phyloP scores from a whole-genome alignment of 2,113 vertebrate species.

The Seriola quinqueradiata region DNA sequence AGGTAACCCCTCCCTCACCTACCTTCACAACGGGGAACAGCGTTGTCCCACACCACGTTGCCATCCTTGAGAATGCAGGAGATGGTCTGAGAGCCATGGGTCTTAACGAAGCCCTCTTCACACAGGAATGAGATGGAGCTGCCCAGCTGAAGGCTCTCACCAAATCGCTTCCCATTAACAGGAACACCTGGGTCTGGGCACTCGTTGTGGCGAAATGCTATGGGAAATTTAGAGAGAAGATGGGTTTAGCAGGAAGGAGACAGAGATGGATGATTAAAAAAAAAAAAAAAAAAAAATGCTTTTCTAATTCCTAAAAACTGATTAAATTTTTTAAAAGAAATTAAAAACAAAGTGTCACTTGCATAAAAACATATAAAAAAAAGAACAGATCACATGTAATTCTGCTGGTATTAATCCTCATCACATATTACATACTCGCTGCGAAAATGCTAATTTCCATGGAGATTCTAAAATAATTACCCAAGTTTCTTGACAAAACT shows the following conservation, averaged over 20 bases:
- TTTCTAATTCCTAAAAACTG: not conserved
- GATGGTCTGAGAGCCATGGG: slow-evolving; percentile 94
- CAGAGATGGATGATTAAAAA: not conserved
- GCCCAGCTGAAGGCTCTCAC: slow-evolving; percentile 95
- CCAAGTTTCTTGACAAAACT: slow-evolving; percentile 36
- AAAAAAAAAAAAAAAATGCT: not conserved
- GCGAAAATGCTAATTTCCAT: slow-evolving; percentile 32
- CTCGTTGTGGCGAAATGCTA: slow-evolving; percentile 97
- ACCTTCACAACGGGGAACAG: slow-evolving; percentile 97
- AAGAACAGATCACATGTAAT: not conserved
- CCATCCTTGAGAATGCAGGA: slow-evolving; percentile 97
- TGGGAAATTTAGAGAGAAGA: slow-evolving; percentile 17
- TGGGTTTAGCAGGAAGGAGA: not conserved
- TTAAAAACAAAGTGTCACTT: not conserved
- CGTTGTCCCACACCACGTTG: slow-evolving; percentile 96
- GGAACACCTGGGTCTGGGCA: slow-evolving; percentile 96
- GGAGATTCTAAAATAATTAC: slow-evolving; percentile 47
- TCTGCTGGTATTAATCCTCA: slow-evolving; percentile 13
- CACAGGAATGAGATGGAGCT: slow-evolving; percentile 98
- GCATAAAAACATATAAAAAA: not conserved
- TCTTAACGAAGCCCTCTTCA: slow-evolving; percentile 96
- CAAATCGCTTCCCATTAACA: slow-evolving; percentile 95
- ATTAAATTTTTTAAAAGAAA: not conserved
- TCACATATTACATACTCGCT: not conserved
- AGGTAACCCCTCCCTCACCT: not conserved